phyloP scores from a whole-genome alignment of 2,113 vertebrate genomes.

The Dermatemys mawii region DNA sequence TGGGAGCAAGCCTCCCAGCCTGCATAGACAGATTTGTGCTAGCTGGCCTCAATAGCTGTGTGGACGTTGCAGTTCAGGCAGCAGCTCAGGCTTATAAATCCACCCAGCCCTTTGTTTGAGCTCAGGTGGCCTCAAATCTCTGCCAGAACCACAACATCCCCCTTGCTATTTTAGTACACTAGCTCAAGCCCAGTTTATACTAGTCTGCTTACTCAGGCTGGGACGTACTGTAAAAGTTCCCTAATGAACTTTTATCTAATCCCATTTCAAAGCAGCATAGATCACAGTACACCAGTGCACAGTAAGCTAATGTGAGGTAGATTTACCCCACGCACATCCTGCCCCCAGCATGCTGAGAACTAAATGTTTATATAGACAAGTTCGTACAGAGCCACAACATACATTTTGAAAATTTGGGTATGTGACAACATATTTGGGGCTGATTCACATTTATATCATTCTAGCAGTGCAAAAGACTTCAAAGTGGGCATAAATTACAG shows the following conservation, averaged over 20 bases:
- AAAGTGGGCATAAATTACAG: neutral
- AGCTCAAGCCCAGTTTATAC: neutral
- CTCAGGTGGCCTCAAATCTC: neutral
- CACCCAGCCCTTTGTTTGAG: neutral
- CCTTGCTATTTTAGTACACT: neutral
- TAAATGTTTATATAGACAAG: neutral
- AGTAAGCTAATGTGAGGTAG: neutral
- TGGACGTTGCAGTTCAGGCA: neutral
- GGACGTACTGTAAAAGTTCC: neutral
- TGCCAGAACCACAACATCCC: neutral
- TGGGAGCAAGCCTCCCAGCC: neutral
- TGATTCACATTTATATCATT: neutral
- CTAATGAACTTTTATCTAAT: neutral
- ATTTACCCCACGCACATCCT: neutral
- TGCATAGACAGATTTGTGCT: neutral
- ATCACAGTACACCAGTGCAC: neutral
- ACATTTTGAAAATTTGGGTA: neutral
- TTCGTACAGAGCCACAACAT: neutral
- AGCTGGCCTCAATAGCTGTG: neutral
- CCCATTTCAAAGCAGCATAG: neutral
- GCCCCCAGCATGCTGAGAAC: neutral
- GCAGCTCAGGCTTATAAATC: neutral
- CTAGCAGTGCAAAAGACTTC: neutral
- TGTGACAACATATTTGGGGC: neutral
- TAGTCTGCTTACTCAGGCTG: neutral